phyloP scores from a whole-genome alignment of 2,888 invertebrate species.

The Balanococcus diminutus region DNA sequence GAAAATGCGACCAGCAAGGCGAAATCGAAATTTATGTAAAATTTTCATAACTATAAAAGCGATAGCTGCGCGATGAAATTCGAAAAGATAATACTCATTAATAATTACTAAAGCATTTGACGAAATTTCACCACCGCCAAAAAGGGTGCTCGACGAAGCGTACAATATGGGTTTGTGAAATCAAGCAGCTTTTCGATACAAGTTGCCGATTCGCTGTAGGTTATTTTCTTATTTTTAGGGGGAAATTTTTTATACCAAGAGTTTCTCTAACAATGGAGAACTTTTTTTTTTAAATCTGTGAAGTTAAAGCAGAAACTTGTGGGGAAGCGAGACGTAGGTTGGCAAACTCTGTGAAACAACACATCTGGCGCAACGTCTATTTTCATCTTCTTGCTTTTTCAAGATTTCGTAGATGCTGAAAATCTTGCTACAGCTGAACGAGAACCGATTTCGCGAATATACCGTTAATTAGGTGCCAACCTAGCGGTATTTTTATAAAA shows the following conservation, averaged over 20 bases:
- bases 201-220: constrained; percentile 14
- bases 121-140: background rate
- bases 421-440: background rate
- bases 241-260: constrained; percentile 19
- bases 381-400: constrained; percentile 43
- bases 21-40: background rate
- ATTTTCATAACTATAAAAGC: background rate
- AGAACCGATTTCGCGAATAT: background rate
- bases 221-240: constrained; percentile 44
- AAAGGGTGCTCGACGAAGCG: constrained; percentile 16
- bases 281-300: constrained; percentile 41
- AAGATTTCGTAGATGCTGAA: background rate
- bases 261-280: constrained; percentile 39
- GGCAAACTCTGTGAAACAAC: constrained; percentile 50
- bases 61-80: background rate
- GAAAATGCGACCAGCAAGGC: background rate
- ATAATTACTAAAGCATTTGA: constrained; percentile 25
- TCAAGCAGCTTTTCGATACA: constrained; percentile 45
- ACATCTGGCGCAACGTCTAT: constrained; percentile 51
- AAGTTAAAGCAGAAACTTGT: constrained; percentile 26
- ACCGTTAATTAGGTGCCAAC: background rate
- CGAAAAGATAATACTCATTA: constrained; percentile 27
- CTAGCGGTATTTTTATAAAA: background rate
- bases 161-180: constrained; percentile 42
- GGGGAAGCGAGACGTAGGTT: constrained; percentile 17